A percentile compares a stretch with the other conserved stretches of the same genome.
Evolutionary conservation across 2,888 invertebrate genomes (phyloP).

Genomic region (Bombylius major): DNA sequence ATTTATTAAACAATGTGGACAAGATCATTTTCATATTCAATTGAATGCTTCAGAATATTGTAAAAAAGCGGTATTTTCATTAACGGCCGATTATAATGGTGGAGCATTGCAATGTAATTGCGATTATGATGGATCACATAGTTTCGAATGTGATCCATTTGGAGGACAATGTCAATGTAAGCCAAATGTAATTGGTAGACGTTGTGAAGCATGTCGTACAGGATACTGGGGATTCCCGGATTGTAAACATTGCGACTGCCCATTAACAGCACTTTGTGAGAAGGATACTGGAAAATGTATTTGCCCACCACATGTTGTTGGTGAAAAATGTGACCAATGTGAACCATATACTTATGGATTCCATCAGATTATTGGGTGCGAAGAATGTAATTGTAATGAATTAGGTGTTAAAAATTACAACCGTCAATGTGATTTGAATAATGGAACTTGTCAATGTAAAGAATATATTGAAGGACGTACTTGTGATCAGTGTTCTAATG

Average conservation of each 20-base stretch:
- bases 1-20: constrained; percentile 79
- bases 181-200: constrained; percentile 83
- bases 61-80: constrained; percentile 77
- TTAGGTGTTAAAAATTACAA: constrained; percentile 65
- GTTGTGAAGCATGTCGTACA: constrained; percentile 62
- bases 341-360: constrained; percentile 80
- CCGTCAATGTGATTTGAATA: constrained; percentile 76
- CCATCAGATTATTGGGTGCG: constrained; percentile 89
- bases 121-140: constrained; percentile 72
- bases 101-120: constrained; percentile 85
- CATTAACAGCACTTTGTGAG: constrained; percentile 70
- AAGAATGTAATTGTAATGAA: constrained; percentile 81
- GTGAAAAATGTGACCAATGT: constrained; percentile 81
- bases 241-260: constrained; percentile 80
- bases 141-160: constrained; percentile 81
- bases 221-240: constrained; percentile 94
- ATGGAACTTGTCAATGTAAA: constrained; percentile 81
- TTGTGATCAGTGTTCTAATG: constrained; percentile 78
- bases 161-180: constrained; percentile 95
- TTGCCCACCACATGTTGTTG: constrained; percentile 83
- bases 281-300: constrained; percentile 67
- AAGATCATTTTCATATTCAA: constrained; percentile 71
- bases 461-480: constrained; percentile 75
- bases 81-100: constrained; percentile 90
- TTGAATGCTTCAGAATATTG: constrained; percentile 64